These are phyloP conservation scores for Pongo abelii DNA, from an alignment of 2,113 vertebrate species.

Conservation along the genomic window DNA sequence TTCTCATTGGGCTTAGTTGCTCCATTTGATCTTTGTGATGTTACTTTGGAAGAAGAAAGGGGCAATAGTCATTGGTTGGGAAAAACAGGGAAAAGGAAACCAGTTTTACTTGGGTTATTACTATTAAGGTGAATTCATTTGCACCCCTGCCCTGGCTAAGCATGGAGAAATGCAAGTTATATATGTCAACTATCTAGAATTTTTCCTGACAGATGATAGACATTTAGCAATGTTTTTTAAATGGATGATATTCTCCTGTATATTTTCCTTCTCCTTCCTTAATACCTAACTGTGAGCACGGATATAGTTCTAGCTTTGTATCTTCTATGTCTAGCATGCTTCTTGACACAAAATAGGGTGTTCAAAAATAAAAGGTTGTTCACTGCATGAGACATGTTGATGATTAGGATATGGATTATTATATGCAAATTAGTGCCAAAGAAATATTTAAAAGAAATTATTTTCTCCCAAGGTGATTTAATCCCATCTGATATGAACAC, in stretches of 20 bases:
- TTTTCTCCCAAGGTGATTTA: neutral
- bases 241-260: too few species aligned
- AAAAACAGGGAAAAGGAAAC: neutral
- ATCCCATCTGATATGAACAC: neutral
- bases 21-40: neutral
- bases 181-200: too few species aligned
- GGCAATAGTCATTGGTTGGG: neutral
- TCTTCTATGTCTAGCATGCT: too few species aligned
- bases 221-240: too few species aligned
- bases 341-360: too few species aligned
- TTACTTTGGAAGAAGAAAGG: neutral
- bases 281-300: too few species aligned
- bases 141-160: neutral
- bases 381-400: neutral
- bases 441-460: neutral
- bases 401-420: neutral
- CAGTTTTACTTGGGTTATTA: constrained; percentile 8
- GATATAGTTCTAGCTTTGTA: too few species aligned
- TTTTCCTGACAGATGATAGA: too few species aligned
- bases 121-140: constrained; percentile 20
- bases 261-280: too few species aligned
- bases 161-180: neutral
- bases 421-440: neutral
- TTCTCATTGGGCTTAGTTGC: neutral
- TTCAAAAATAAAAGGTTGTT: neutral